These are phyloP conservation scores for Clarias laeviceps DNA, from an alignment of 2,797 vertebrate genomes.

Conservation along the genomic window DNA sequence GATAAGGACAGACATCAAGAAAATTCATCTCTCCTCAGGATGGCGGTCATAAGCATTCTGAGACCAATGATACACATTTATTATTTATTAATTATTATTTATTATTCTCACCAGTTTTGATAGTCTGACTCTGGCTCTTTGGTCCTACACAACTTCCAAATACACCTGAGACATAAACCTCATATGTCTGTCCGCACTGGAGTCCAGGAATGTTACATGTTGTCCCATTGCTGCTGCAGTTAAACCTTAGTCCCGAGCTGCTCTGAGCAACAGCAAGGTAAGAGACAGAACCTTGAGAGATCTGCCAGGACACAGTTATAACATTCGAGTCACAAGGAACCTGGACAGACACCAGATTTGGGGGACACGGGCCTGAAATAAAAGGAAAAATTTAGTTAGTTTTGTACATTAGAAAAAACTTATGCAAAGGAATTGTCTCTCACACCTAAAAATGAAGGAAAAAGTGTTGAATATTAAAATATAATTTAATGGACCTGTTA, in stretches of 20 bases:
- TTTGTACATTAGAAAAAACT: too few species aligned
- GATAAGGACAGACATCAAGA: conserved; percentile 8
- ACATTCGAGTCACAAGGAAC: conserved; percentile 66
- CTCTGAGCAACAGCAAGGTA: conserved; percentile 69
- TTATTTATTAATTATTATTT: not conserved
- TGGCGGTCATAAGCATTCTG: not conserved
- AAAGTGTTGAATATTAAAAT: not conserved
- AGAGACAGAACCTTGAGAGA: conserved; percentile 67
- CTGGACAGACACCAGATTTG: conserved; percentile 62
- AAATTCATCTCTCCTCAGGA: not conserved
- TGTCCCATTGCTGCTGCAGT: conserved; percentile 67
- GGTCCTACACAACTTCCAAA: conserved; percentile 66
- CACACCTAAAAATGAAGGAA: not conserved
- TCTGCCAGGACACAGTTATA: conserved; percentile 69
- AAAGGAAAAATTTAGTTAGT: not conserved
- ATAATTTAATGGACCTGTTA: conserved; percentile 48
- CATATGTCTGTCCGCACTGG: conserved; percentile 71
- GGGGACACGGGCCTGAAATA: conserved; percentile 73
- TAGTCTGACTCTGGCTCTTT: conserved; percentile 60
- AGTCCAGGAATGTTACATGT: conserved; percentile 68
- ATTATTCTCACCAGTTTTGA: conserved; percentile 66
- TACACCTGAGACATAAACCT: conserved; percentile 69
- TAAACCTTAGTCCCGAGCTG: conserved; percentile 51
- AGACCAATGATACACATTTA: not conserved
- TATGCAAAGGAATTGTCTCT: not conserved